Evolutionary conservation across 2,888 invertebrate species (phyloP), one percentile per base, ranked within the genome.

Genomic region (Geophilus truncorum): DNA sequence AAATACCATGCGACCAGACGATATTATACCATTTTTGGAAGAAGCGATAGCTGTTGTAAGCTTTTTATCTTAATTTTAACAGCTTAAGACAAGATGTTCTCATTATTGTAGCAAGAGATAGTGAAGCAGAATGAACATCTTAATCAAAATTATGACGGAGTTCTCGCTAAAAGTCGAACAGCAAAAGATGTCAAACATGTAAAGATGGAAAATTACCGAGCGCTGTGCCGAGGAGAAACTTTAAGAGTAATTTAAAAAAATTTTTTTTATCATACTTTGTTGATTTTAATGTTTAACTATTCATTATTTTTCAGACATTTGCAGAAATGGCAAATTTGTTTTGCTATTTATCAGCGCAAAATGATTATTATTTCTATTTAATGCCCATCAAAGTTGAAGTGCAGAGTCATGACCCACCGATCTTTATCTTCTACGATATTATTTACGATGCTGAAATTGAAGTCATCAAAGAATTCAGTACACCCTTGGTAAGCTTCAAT

Each of bases 401-500:
- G 36, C 84, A 83, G 25, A 83, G 84, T 81, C 32, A 81, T 9
- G 80, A 84, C 57, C 86, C 85, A 10, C 82, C 82, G 7, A 83
- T 86, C 2, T 78, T 84, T 40, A 84, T 85, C 75, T 84, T 85
- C 81, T 85, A 86, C 57, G 84, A 86, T 34, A 84, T 86, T 15
- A 51, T 86, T 10, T 82, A 83, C 10, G 84, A 85, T 18, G 70
- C 77, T 4, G 84, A 84, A 70, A 85, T 86, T 70, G 81, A 82
- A n/a, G 30, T 82, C 0, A 84, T 85, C n/a, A 84, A 84, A 75
- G 77, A 80, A 3, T 78, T 82, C 34, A 84, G 85, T 3, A 57
- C 80, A 6, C 85, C 85, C 6, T 76, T 81, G 78, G 84, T 85
- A 81, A 82, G 82, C 21, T 12, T 32, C 10, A 28, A 23, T 45